Base-by-base conservation (phyloP, 2,888 invertebrate genomes). In the Sinhomidia bicolor region DNA sequence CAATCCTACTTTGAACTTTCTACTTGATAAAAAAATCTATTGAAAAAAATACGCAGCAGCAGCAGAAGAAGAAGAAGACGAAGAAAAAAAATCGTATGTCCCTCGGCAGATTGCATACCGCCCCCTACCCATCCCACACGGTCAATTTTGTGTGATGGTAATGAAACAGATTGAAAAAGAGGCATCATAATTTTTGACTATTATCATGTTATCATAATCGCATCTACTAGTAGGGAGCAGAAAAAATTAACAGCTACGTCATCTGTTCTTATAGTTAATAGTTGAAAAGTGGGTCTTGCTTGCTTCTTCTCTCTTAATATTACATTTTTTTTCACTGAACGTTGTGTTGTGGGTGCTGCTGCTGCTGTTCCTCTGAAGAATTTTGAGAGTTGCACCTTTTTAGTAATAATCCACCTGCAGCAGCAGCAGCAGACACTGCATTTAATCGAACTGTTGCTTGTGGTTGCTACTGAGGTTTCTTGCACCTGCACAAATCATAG, bases 21-120 rank as follows among this genome's bases (percentile, higher is more conserved):
- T 71, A 82, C 54, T 82, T 32, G 71, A 57, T 36, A 82, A 71
- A 82, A 71, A 82, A n/a, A 71, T n/a, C n/a, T n/a, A n/a, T n/a
- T n/a, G n/a, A n/a, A n/a, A n/a, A n/a, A 82, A 17, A 44, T 26
- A 62, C 20, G 44, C 26, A 17, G n/a, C n/a, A n/a, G n/a, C n/a
- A n/a, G n/a, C n/a, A n/a, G n/a, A n/a, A n/a, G n/a, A n/a, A n/a
- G n/a, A n/a, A n/a, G n/a, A n/a, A n/a, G n/a, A 57, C 20, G 20
- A 57, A 57, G 57, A n/a, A 57, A 57, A 57, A 20, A 51, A 51
- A 51, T n/a, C n/a, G n/a, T n/a, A 51, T 51, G n/a, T 57, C 17
- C 5, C 20, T 17, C 5, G 57, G 20, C 57, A n/a, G n/a, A n/a
- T n/a, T 23, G 23, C 26, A 6, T 26, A 23, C 7, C 60, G 23